Conservation (phyloP, 37 sponge, comb jelly and placozoan genomes). For the Haliclona indistincta region DNA sequence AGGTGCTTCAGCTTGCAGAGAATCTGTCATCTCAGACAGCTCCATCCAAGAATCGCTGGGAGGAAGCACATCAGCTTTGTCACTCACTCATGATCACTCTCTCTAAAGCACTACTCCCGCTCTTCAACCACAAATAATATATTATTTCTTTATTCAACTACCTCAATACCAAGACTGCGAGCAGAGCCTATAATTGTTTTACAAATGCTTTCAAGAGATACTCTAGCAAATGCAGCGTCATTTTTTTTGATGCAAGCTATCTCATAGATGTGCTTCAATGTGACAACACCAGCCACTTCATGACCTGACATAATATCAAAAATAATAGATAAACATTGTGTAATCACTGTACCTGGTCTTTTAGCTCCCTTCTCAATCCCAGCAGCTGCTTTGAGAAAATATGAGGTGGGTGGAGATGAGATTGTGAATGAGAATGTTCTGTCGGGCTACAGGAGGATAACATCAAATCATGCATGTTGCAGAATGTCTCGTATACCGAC, state of each 20-base stretch:
- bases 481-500: conserved; percentile 26
- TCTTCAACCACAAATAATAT: not conserved
- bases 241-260: conserved; percentile 83
- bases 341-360: no score
- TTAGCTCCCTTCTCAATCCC: conserved; percentile 87
- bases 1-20: conserved; percentile 62
- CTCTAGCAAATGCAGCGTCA: conserved; percentile 57
- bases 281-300: conserved; percentile 61
- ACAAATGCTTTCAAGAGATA: conserved; percentile 80
- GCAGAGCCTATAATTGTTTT: conserved; percentile 75
- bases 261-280: conserved; percentile 87
- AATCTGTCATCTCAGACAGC: conserved; percentile 64
- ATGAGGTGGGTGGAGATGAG: conserved; percentile 69
- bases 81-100: not conserved
- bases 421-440: conserved; percentile 58
- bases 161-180: conserved; percentile 80
- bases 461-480: not conserved
- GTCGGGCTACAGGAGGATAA: conserved; percentile 53
- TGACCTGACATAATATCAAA: conserved; percentile 36
- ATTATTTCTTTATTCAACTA: conserved; percentile 30
- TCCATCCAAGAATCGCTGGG: conserved; percentile 60
- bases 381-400: conserved; percentile 91
- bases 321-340: no score
- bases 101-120: not conserved
- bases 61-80: conserved; percentile 43